A percentile compares a stretch with the other conserved stretches of the same genome.
Conservation (phyloP, 1,140 invertebrate species). For the Parapsyche elsis region DNA sequence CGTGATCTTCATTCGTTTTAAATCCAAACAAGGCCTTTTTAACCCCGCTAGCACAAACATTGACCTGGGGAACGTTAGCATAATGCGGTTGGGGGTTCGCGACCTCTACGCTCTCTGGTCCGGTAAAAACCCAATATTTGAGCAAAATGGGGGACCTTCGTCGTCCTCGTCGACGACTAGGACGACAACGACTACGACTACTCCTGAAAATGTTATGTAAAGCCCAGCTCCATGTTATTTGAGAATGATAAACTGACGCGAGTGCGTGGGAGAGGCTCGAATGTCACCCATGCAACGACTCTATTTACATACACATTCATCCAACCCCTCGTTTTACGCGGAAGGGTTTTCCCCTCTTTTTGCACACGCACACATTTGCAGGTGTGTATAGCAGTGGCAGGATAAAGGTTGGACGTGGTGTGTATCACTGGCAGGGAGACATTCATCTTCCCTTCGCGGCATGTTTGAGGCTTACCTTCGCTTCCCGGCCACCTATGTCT, state of each 20-base stretch:
- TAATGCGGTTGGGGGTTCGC: too few relatives aligned
- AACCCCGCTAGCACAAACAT: too few relatives aligned
- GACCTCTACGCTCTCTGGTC: too few relatives aligned
- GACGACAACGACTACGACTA: too few relatives aligned
- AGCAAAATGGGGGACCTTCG: background rate
- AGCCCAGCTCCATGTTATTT: slow-evolving; percentile 49
- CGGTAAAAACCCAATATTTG: slow-evolving; percentile 30
- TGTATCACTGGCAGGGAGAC: slow-evolving; percentile 46
- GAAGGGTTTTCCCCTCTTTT: slow-evolving; percentile 37
- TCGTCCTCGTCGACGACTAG: too few relatives aligned
- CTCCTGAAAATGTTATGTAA: slow-evolving; percentile 46
- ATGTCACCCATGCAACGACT: slow-evolving; percentile 50
- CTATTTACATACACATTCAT: slow-evolving; percentile 45
- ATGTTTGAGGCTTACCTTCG: slow-evolving; percentile 53
- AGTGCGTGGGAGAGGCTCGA: slow-evolving; percentile 27
- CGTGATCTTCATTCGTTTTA: background rate
- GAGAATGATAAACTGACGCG: slow-evolving; percentile 54
- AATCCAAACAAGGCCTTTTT: too few relatives aligned
- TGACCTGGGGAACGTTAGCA: too few relatives aligned
- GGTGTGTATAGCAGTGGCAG: slow-evolving; percentile 7
- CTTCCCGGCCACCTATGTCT: slow-evolving; percentile 44
- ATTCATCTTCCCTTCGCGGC: slow-evolving; percentile 50
- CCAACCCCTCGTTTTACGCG: background rate
- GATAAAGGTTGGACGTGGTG: slow-evolving; percentile 51
- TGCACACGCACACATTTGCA: background rate